Evolutionary conservation across 2,797 vertebrate genomes (phyloP), one percentile per base, ranked within the genome.

Genomic region (Threskiornis aethiopicus): DNA sequence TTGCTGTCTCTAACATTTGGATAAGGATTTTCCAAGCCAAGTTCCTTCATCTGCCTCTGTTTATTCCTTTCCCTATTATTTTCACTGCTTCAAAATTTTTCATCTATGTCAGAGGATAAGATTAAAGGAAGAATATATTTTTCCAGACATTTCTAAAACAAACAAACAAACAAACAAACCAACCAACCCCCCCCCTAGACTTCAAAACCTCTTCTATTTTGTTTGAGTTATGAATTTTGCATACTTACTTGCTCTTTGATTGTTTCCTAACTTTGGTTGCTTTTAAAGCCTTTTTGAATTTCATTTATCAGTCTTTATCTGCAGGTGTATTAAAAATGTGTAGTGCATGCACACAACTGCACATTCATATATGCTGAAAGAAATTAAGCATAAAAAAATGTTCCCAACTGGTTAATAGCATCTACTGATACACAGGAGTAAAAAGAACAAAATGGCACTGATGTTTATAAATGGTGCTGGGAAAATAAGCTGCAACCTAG

Each of bases 91-190:
- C 13, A 72, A 28, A 83, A 42, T 39, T 76, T 11, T 87, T 92
- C 16, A 35, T 37, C 33, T 89, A 3, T 54, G 10, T 69, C 54
- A 67, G 57, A 93, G 15, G 16, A 16, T 31, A 73, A 44, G 7
- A 58, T 72, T 79, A 87, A 67, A 66, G 18, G 26, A 84, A 77
- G 13, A 87, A 79, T 31, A 37, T 42, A 16, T 72, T 93, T 87
- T 78, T 62, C 13, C 33, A 44, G 24, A 51, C 9, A 11, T 64
- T 79, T 87, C 24, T 59, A 70, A 92, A 90, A 33, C 11, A 77
- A 65, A 15, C 25, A 57, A 88, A 6, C 13, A 49, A 10, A 41
- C 41, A 41, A 13, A 41, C 41, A 5, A 41, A 14, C 41, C 41
- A 41, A 41, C 11, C 41, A 52, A 10, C 24, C 3, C 2, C 8